Conservation (phyloP, 2,797 vertebrate species). For the Serranus cabrilla region DNA sequence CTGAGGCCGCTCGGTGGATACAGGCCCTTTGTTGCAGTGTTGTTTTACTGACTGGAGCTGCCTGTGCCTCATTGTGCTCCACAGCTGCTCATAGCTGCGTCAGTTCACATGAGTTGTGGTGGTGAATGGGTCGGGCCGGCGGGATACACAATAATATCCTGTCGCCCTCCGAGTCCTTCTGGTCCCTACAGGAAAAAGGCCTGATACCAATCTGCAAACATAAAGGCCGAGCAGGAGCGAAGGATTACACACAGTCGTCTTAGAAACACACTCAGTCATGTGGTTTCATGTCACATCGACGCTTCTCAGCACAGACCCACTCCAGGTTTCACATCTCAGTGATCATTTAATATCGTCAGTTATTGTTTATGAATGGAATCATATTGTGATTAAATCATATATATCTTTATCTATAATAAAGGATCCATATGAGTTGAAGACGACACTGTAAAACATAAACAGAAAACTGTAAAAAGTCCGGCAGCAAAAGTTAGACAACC, state of each 20-base stretch:
- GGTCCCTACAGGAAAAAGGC: conserved; percentile 76
- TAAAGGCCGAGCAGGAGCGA: conserved; percentile 56
- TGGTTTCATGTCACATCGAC: conserved; percentile 22
- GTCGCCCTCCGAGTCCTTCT: conserved; percentile 61
- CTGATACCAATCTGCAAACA: conserved; percentile 83
- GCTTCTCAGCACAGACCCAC: too few relatives aligned
- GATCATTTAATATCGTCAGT: too few relatives aligned
- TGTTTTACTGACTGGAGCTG: conserved; percentile 78
- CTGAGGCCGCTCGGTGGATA: conserved; percentile 75
- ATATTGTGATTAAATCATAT: too few relatives aligned
- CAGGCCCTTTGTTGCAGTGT: conserved; percentile 81
- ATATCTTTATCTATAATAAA: too few relatives aligned
- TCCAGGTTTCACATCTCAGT: too few relatives aligned
- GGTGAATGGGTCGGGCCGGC: conserved; percentile 72
- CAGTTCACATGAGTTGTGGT: conserved; percentile 81
- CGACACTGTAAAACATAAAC: too few relatives aligned
- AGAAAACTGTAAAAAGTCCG: too few relatives aligned
- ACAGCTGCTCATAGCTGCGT: conserved; percentile 65
- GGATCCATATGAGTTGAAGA: too few relatives aligned
- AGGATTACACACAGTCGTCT: conserved; percentile 54
- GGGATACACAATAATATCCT: conserved; percentile 80
- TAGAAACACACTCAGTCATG: conserved; percentile 34
- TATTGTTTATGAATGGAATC: too few relatives aligned
- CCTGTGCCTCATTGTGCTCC: conserved; percentile 74
- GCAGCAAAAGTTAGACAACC: too few relatives aligned